Percentiles rank a stretch among this genome's conserved stretches.
Evolutionary conservation across 92 coral and sea anemone species (phyloP).

Genomic region (Desmophyllum pertusum): DNA sequence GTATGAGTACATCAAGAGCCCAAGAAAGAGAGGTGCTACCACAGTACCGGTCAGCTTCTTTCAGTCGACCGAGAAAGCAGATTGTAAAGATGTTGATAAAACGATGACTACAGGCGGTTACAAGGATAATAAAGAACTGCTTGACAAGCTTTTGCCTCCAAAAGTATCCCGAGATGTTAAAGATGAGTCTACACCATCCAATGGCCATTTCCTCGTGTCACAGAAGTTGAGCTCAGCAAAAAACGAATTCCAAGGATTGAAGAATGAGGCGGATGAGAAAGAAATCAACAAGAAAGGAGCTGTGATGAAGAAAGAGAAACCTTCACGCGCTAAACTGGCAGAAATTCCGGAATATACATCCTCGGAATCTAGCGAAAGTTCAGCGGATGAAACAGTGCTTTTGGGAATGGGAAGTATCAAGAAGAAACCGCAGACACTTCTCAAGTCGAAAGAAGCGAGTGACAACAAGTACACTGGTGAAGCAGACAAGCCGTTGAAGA

Average conservation of each 20-base stretch:
- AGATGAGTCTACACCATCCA: conserved; percentile 3
- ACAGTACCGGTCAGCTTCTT: conserved; percentile 41
- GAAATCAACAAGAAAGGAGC: background rate
- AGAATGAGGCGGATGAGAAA: background rate
- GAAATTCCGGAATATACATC: conserved; percentile 82
- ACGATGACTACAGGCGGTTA: background rate
- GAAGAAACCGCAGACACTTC: conserved; percentile 10
- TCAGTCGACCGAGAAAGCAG: conserved; percentile 5
- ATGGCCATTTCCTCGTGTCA: conserved; percentile 26
- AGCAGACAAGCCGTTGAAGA: conserved; percentile 58
- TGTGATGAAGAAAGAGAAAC: conserved; percentile 37
- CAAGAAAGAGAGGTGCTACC: conserved; percentile 60
- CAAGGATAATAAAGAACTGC: conserved; percentile 15
- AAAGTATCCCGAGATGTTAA: background rate
- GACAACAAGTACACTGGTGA: conserved; percentile 3
- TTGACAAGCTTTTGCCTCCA: background rate
- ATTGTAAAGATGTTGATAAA: background rate
- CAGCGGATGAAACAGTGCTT: conserved; percentile 60
- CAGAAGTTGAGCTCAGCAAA: conserved; percentile 26
- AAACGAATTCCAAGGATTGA: conserved; percentile 14
- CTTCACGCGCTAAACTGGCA: conserved; percentile 42
- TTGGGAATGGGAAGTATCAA: background rate
- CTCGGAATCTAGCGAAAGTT: conserved; percentile 65
- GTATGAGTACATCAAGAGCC: conserved; percentile 88
- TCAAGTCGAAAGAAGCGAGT: background rate